Evolutionary conservation across 2,888 invertebrate genomes (phyloP).

Genomic region (Agonum fuliginosum): DNA sequence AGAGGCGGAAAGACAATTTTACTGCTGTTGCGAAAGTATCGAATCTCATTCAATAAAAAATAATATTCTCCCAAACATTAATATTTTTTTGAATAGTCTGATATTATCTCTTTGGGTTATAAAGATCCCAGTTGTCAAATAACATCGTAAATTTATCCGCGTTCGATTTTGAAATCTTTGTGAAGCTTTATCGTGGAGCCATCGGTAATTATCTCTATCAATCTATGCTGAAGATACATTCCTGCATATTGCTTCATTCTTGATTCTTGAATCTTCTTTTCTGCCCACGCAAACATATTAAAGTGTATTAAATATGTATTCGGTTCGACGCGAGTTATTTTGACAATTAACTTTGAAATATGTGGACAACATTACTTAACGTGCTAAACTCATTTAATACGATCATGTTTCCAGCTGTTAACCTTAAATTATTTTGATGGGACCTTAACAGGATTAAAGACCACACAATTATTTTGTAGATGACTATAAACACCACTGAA

Average conservation of each 20-base stretch:
- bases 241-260: conserved; percentile 14
- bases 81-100: conserved; percentile 27
- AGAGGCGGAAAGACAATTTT: background rate
- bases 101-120: conserved; percentile 42
- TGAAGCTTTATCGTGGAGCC: conserved; percentile 31
- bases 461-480: background rate
- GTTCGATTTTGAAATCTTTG: conserved; percentile 47
- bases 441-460: background rate
- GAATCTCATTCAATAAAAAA: background rate
- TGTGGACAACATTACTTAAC: conserved; percentile 21
- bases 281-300: conserved; percentile 25
- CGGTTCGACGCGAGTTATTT: conserved; percentile 32
- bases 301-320: conserved; percentile 32
- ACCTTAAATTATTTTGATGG: background rate
- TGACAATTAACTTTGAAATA: conserved; percentile 43
- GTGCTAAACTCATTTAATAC: conserved; percentile 10
- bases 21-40: conserved; percentile 14
- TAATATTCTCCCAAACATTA: conserved; percentile 14
- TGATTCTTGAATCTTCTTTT: conserved; percentile 27
- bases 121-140: conserved; percentile 43
- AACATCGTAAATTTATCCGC: conserved; percentile 44
- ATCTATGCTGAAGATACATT: conserved; percentile 39
- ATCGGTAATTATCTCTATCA: conserved; percentile 56
- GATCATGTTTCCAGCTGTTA: conserved; percentile 17
- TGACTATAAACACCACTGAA: background rate